A percentile compares a stretch with the other conserved stretches of the same genome.
phyloP scores from a whole-genome alignment of 1,140 invertebrate species.

The Drosophila carrolli region DNA sequence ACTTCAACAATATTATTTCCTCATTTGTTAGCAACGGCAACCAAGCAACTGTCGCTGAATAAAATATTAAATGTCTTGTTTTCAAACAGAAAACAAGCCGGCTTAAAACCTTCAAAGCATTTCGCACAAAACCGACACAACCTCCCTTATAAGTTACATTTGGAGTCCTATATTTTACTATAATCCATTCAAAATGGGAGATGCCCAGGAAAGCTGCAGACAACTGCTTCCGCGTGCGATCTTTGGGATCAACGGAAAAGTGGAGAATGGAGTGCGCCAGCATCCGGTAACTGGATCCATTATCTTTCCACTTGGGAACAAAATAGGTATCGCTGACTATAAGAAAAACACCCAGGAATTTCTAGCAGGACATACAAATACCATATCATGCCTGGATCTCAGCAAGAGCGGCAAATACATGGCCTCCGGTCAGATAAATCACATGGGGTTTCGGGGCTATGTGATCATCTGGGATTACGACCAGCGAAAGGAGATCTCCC shows the following conservation, averaged over 20 bases:
- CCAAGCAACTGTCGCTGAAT: constrained; percentile 61
- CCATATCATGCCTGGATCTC: constrained; percentile 92
- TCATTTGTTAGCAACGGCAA: constrained; percentile 27
- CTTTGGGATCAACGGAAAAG: constrained; percentile 90
- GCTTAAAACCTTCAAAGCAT: constrained; percentile 23
- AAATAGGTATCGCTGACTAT: constrained; percentile 92
- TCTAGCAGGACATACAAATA: constrained; percentile 93
- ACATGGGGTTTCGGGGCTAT: constrained; percentile 95
- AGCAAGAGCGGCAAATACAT: constrained; percentile 91
- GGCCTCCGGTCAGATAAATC: constrained; percentile 95
- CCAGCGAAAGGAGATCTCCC: constrained; percentile 86
- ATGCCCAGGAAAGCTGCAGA: constrained; percentile 31
- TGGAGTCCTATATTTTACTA: constrained; percentile 39
- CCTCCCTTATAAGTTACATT: constrained; percentile 3
- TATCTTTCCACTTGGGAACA: constrained; percentile 93
- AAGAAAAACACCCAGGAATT: constrained; percentile 90
- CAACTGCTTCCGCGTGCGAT: constrained; percentile 88
- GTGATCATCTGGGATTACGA: constrained; percentile 95
- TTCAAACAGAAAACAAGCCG: constrained; percentile 58
- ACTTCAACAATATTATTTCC: background rate
- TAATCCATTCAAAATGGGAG: constrained; percentile 23
- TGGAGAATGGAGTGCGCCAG: constrained; percentile 89
- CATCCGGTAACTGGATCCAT: constrained; percentile 92
- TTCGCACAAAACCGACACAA: constrained; percentile 7
- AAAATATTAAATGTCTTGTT: constrained; percentile 25